phyloP scores from a whole-genome alignment of 2,797 vertebrate genomes.

The Ammospiza maritima region DNA sequence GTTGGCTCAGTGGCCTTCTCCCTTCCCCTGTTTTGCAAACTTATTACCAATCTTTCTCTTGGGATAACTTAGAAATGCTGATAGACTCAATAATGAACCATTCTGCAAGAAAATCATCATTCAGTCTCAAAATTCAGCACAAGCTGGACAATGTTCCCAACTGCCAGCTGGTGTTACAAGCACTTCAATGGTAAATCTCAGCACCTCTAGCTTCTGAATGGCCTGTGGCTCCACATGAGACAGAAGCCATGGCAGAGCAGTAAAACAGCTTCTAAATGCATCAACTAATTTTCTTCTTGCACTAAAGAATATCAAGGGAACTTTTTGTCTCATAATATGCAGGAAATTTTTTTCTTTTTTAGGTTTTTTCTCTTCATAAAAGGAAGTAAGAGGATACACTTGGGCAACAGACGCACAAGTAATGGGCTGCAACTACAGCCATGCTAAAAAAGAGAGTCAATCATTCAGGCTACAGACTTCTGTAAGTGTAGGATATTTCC shows the following conservation, averaged over 20 bases:
- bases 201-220: neutral
- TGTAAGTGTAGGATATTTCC: neutral
- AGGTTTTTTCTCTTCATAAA: accelerated
- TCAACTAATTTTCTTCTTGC: neutral
- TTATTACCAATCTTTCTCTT: neutral
- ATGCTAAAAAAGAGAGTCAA: neutral
- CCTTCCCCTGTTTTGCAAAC: neutral
- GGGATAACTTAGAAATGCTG: neutral
- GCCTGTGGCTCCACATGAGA: neutral
- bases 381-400: neutral
- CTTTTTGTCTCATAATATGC: neutral
- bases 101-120: neutral
- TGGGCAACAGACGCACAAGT: neutral
- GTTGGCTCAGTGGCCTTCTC: neutral
- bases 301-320: neutral
- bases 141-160: neutral
- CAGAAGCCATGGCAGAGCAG: neutral
- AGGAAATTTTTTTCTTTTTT: neutral
- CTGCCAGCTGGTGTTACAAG: neutral
- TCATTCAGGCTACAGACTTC: neutral
- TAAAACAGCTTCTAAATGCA: neutral
- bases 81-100: neutral
- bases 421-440: neutral
- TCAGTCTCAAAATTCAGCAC: neutral
- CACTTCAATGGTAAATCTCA: neutral